A percentile compares a stretch with the other conserved stretches of the same genome.
Evolutionary conservation across 2,113 vertebrate species (phyloP).

Genomic region (Varanus komodoensis): DNA sequence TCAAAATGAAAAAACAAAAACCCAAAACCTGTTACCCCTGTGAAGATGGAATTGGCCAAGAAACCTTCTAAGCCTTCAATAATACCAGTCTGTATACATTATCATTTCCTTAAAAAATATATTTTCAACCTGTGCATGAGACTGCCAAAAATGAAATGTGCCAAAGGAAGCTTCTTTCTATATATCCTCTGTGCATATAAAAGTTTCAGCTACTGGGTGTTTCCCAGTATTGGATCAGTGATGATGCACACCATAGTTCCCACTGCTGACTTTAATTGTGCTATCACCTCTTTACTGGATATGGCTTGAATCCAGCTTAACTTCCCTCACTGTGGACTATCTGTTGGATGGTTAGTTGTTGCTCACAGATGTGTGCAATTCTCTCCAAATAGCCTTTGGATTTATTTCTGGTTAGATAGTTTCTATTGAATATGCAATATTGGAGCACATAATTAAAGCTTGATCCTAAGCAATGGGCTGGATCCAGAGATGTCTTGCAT

Average conservation of each 20-base stretch:
- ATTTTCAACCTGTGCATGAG: neutral
- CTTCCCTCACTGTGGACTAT: neutral
- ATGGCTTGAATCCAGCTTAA: slow-evolving; percentile 9
- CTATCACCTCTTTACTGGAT: neutral
- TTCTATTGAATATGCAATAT: neutral
- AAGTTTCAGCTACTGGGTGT: neutral
- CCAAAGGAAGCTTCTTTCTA: neutral
- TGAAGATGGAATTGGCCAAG: neutral
- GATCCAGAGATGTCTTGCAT: neutral
- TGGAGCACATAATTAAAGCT: neutral
- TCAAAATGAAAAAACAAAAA: neutral
- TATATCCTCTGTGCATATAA: neutral
- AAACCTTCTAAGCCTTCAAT: neutral
- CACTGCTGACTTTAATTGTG: neutral
- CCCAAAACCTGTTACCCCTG: neutral
- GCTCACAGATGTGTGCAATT: neutral
- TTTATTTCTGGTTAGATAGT: neutral
- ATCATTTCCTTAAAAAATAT: neutral
- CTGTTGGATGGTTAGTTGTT: neutral
- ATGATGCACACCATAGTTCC: neutral
- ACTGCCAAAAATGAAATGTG: neutral
- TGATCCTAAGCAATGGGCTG: neutral
- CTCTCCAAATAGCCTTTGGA: neutral
- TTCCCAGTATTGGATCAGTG: neutral
- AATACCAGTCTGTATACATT: neutral